Base-by-base conservation (phyloP, 1,140 invertebrate species). In the Drosophila funebris region DNA sequence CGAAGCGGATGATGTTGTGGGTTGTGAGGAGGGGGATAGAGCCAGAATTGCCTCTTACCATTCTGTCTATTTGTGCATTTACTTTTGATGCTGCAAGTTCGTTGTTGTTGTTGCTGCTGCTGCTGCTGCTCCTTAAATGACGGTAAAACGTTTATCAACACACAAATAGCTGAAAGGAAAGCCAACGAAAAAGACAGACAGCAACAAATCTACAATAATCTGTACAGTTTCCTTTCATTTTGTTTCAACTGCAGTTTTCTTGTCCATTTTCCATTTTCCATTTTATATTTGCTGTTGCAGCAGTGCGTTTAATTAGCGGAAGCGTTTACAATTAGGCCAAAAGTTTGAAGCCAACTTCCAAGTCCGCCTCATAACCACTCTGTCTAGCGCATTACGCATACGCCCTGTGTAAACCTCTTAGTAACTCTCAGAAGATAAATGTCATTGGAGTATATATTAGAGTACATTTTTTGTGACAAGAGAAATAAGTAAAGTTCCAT, bases 71-170 rank as follows among this genome's bases (percentile, higher is more conserved):
- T 64, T 64, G 61, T 64, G 39, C 61, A 64, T 60, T 43, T 58
- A 67, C 53, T 66, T 57, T 43, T 64, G 43, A 22, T 69, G 73
- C 75, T 66, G 71, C 50, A 66, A 66, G 4, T 60, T 74, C 29
- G 70, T 27, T 14, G 39, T 53, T 69, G 24, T 8, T 60, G 24
- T 60, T 46, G 22, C 39, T 37, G 33, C 22, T 54, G 33, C 29
- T 73, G 57, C n/a, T n/a, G n/a, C n/a, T n/a, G 70, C 43, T 76
- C 66, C 57, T 76, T 82, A 88, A 88, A 88, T 75, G 83, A 87
- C 83, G 74, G 63, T 87, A 78, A 78, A 85, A 87, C 78, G 78
- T 78, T 88, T 82, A 82, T 75, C 66, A 81, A 87, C 81, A 77
- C 54, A 84, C 80, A 84, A 67, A 31, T 41, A 37, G 29, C 36